Conservation (phyloP, 1,140 invertebrate species). For the Hydropsyche tenuis region DNA sequence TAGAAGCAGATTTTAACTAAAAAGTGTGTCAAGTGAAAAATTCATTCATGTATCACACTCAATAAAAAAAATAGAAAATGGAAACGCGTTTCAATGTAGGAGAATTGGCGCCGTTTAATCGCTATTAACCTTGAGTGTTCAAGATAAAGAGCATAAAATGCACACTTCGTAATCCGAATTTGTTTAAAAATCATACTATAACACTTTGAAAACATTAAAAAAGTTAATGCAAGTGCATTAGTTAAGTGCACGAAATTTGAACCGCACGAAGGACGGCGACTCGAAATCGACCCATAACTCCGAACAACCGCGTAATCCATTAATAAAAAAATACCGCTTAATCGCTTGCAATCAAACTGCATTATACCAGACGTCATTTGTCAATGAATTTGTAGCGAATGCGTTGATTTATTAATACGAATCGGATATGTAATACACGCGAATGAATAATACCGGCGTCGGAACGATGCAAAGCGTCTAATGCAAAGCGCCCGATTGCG, state of each 20-base stretch:
- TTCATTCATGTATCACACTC: background rate
- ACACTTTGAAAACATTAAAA: too few relatives aligned
- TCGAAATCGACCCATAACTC: too few relatives aligned
- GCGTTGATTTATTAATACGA: background rate
- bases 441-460: background rate
- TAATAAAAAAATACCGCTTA: too few relatives aligned
- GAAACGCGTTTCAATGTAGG: constrained; percentile 16
- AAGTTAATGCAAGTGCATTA: too few relatives aligned
- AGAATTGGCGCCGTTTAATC: constrained; percentile 24
- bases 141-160: background rate
- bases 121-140: constrained; percentile 9
- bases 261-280: too few relatives aligned
- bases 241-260: too few relatives aligned
- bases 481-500: background rate
- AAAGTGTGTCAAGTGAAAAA: constrained; percentile 28
- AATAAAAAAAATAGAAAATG: constrained; percentile 1
- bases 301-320: too few relatives aligned
- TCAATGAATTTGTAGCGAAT: background rate
- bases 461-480: background rate
- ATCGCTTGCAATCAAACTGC: background rate
- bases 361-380: constrained; percentile 6
- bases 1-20: too few relatives aligned
- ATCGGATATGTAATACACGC: background rate
- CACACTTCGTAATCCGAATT: too few relatives aligned
- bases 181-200: too few relatives aligned